Percentiles rank a stretch among this genome's conserved stretches.
Conservation (phyloP, 2,797 vertebrate species). For the Myoxocephalus aenaeus region DNA sequence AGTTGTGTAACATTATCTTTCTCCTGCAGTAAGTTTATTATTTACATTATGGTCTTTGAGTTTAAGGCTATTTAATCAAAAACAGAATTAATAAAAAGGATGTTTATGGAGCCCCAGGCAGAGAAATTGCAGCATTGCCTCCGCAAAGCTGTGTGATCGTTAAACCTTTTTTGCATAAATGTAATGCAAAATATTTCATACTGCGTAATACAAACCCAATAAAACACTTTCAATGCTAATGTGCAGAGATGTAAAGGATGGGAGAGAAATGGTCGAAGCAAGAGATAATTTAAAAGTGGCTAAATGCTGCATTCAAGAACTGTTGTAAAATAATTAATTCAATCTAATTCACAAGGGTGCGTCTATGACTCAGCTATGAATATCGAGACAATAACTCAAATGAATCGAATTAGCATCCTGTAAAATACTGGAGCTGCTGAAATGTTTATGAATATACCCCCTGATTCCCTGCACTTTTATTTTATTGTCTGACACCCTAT, state of each 20-base stretch:
- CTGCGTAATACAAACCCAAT: not conserved
- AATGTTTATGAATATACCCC: not conserved
- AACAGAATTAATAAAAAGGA: not conserved
- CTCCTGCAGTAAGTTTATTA: not conserved
- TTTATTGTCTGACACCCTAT: not conserved
- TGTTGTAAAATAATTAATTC: not conserved
- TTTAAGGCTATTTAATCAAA: not conserved
- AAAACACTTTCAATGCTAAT: not conserved
- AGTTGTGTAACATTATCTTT: not conserved
- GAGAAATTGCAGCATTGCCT: not conserved
- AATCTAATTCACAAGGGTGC: not conserved
- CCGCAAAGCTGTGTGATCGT: not conserved
- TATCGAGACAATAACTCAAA: not conserved
- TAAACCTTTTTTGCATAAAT: not conserved
- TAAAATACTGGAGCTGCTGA: not conserved
- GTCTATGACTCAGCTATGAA: constrained; percentile 23
- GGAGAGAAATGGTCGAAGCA: not conserved
- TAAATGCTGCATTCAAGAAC: constrained; percentile 29
- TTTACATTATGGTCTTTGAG: not conserved
- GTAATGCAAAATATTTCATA: not conserved
- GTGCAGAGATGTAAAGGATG: not conserved
- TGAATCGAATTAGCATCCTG: not conserved
- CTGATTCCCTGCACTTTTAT: not conserved
- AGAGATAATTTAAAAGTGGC: not conserved
- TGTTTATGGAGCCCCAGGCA: not conserved